Conservation (phyloP, 2,113 vertebrate species). For the Hyla sarda region DNA sequence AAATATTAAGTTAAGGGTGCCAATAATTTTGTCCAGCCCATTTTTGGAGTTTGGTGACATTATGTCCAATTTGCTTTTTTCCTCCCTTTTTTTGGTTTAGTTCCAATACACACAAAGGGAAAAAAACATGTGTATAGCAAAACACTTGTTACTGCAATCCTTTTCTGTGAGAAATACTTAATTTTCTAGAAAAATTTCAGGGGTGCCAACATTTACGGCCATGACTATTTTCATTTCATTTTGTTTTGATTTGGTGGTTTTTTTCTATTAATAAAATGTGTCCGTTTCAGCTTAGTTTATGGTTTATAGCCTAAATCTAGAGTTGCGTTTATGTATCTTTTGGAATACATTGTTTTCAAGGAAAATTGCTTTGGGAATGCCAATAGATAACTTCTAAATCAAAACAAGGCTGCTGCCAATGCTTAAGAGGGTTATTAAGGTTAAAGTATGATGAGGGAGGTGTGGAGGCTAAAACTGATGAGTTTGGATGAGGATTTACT, state of each 20-base stretch:
- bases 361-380: constrained; percentile 13
- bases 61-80: too few species aligned
- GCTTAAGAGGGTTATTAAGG: constrained; percentile 10
- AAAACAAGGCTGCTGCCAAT: constrained; percentile 27
- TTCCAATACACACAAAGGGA: too few species aligned
- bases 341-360: neutral
- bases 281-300: neutral
- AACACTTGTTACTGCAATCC: too few species aligned
- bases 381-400: constrained; percentile 26
- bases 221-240: neutral
- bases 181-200: too few species aligned
- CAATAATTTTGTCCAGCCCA: too few species aligned
- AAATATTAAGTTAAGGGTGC: too few species aligned
- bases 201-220: too few species aligned
- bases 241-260: neutral
- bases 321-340: neutral
- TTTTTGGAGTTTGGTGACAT: too few species aligned
- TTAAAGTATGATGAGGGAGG: constrained; percentile 32
- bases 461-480: neutral
- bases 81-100: too few species aligned
- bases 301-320: neutral
- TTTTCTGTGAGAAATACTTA: too few species aligned
- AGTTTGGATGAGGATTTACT: neutral
- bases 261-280: neutral
- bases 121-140: too few species aligned